Evolutionary conservation across 2,888 invertebrate genomes (phyloP), one percentile per base, ranked within the genome.

Genomic region (Sphaerophoria rueppellii): DNA sequence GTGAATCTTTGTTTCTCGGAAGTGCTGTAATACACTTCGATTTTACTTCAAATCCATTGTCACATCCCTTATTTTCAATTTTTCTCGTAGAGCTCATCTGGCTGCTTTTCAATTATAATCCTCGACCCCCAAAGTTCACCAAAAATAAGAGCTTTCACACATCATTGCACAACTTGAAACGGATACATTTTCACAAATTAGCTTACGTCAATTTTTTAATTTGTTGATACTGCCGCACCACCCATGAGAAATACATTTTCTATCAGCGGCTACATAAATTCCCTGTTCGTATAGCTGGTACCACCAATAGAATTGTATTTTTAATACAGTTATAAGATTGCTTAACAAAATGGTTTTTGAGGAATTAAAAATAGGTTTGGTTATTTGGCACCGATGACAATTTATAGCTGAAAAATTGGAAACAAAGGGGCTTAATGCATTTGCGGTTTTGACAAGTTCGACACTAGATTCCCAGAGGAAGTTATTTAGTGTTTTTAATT

Each of bases 181-280:
- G 69, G 69, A 73, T 69, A 16, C 14, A 70, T 32, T 58, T 37
- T 57, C 50, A 46, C 73, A 52, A 74, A 79, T 75, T 60, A 50
- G 69, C 46, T 83, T 79, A 75, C 82, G 82, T 79, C 79, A 83
- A 79, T 79, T 43, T 55, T 79, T 57, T 65, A 24, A 79, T 71
- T 83, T 76, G n/a, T 67, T 67, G 52, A 35, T 32, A 54, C 58
- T 69, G 50, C 24, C 24, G 2, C 24, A 24, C 24, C 24, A 24
- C 24, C 24, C 1, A 24, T 24, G 24, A 24, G 24, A 24, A 24
- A 24, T 24, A 24, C 24, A 24, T 24, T 24, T 24, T 24, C 24
- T 24, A 24, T 24, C 24, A 24, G 24, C 24, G 24, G 24, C 24
- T 24, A 58, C 58, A 74, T 65, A 58, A 24, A 58, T 6, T 34